Evolutionary conservation across 2,113 vertebrate species (phyloP), one percentile per base, ranked within the genome.

Genomic region (Ceyx margarethae): DNA sequence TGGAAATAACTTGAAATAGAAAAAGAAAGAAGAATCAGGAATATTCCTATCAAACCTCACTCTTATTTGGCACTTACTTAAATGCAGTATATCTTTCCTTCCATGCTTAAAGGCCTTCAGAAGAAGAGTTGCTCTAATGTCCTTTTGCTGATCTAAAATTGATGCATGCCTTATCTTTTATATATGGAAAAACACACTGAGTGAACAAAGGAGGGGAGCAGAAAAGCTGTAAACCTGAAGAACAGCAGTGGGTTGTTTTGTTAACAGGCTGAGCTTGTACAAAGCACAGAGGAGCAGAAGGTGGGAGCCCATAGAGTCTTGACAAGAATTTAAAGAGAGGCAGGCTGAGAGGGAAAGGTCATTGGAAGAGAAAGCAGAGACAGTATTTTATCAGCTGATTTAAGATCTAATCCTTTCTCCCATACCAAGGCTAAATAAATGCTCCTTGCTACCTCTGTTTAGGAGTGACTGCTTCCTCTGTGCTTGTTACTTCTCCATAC

Each of bases 391-490:
- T 87, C 56, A 64, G 56, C 20, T 78, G 76, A 67, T 95, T 95
- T 95, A 91, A 91, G 82, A 85, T 50, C 68, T 91, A 90, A 87
- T 91, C 64, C 37, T 67, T 19, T 89, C 40, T 83, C 61, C 67
- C 40, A 62, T 15, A 60, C 60, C 29, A 60, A 93, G 48, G 68
- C 60, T 88, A 83, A 91, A 91, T 74, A 94, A 90, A 83, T 33
- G 26, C 5, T 80, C 28, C 33, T 80, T 80, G 7, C 28, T 89
- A 35, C 12, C 26, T 81, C 37, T 71, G 56, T 46, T 90, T 56
- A 83, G 68, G 20, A 91, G 19, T 51, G 46, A 88, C 25, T 56
- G 28, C 64, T 21, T 28, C 46, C 42, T 33, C 37, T 43, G 28
- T 71, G 13, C 64, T 73, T 62, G 21, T 50, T 85, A 33, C 19